These are phyloP conservation scores for Papilio helenus DNA, from an alignment of 1,140 invertebrate genomes.

Conservation along the genomic window DNA sequence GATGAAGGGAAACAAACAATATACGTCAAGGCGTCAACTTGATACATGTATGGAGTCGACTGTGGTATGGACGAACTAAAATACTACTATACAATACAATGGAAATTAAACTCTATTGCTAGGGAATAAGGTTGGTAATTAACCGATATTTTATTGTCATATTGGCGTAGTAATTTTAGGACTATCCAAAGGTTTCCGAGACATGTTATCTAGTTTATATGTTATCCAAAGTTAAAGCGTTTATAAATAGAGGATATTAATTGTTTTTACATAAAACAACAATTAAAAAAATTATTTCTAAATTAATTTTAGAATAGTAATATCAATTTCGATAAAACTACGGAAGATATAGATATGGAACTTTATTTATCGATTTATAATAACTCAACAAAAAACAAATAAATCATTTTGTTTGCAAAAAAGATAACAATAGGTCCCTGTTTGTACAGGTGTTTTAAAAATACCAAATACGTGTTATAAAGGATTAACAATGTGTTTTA, in stretches of 20 bases:
- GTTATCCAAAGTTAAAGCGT: not conserved
- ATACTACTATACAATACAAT: not conserved
- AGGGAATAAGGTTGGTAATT: not conserved
- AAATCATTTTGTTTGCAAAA: no score
- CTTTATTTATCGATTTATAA: no score
- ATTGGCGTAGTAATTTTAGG: not conserved
- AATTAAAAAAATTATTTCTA: not conserved
- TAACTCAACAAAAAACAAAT: no score
- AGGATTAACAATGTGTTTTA: not conserved
- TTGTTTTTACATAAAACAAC: not conserved
- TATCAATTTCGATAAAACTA: not conserved
- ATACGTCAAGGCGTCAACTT: constrained; percentile 13
- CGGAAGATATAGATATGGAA: no score
- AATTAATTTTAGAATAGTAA: not conserved
- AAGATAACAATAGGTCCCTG: no score
- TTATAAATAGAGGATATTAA: not conserved
- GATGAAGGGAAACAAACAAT: constrained; percentile 12
- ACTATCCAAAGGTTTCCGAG: not conserved
- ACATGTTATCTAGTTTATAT: not conserved
- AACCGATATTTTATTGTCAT: not conserved
- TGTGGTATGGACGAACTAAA: not conserved
- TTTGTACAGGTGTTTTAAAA: no score
- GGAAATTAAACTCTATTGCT: not conserved
- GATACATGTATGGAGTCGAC: constrained; percentile 1
- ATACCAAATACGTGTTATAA: not conserved